These are phyloP conservation scores for Polyommatus icarus DNA, from an alignment of 2,888 invertebrate species.

Conservation along the genomic window DNA sequence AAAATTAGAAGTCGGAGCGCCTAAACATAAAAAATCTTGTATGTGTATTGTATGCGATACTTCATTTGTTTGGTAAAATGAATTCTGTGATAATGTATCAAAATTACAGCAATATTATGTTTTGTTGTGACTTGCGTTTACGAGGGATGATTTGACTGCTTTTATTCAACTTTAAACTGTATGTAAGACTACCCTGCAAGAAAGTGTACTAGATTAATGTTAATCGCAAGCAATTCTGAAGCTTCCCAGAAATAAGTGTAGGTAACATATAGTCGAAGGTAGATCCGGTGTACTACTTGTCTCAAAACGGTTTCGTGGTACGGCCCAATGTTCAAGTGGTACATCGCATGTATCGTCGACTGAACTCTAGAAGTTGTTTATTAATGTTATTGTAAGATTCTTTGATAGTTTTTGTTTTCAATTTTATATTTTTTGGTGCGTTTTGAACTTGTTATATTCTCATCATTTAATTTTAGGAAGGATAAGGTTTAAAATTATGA, in stretches of 20 bases:
- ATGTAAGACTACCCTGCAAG: background rate
- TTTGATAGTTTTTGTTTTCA: constrained; percentile 33
- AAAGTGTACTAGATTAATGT: constrained; percentile 21
- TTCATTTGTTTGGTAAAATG: constrained; percentile 20
- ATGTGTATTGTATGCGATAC: background rate
- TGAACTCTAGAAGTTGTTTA: constrained; percentile 32
- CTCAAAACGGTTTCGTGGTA: too few relatives aligned
- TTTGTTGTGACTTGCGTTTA: constrained; percentile 3
- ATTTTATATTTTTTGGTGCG: constrained; percentile 23
- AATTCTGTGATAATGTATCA: constrained; percentile 33
- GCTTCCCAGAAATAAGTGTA: background rate
- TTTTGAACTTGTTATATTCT: constrained; percentile 26
- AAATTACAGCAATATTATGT: constrained; percentile 25
- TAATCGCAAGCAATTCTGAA: constrained; percentile 5
- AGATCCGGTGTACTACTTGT: background rate
- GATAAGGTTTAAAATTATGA: background rate
- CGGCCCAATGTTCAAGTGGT: background rate
- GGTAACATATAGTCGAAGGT: background rate
- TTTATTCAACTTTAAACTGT: background rate
- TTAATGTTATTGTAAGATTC: constrained; percentile 34
- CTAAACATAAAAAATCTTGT: constrained; percentile 5
- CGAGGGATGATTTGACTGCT: background rate
- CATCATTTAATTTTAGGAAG: background rate
- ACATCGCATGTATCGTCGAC: background rate
- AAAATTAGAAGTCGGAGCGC: background rate